Base-by-base conservation (phyloP, 2,888 invertebrate species). In the Drosophila pseudotakahashii region DNA sequence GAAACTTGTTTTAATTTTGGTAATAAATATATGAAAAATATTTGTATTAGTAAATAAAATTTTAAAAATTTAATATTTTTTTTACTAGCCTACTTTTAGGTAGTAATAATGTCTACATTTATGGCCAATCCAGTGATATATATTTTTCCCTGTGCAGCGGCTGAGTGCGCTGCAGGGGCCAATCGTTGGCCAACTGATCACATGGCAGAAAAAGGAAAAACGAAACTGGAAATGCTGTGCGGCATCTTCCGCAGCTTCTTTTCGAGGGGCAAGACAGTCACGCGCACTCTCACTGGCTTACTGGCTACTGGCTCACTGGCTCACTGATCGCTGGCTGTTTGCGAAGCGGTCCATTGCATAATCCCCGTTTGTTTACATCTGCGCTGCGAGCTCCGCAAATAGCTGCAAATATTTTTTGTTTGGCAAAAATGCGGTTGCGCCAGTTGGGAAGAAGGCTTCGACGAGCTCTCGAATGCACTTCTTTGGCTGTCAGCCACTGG, bases 171-270 rank as follows among this genome's bases (percentile, higher is more conserved):
- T 51, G 47, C 48, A 45, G 50, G 50, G 32, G 47, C 51, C 71
- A 69, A 69, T 62, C 19, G 64, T 78, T 79, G 68, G 77, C 79
- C 70, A 77, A 77, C 64, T 11, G 34, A 32, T 51, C 37, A 39
- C 16, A 34, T 23, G 14, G 14, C n/a, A 32, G 37, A 23, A 41
- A 13, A 54, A 54, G 41, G 16, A 36, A 36, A 55, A 51, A 36
- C 16, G 47, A 80, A 80, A 80, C 79, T 77, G 81, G 79, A 72
- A 77, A 80, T 69, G 61, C 53, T 63, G 41, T 61, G 78, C 69
- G 77, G 77, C 75, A 77, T 80, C 79, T 77, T 81, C 79, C 53
- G 79, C 64, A 68, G 75, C 78, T 70, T 76, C 73, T 72, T 71
- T 63, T 64, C 64, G 42, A 50, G 37, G 58, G 52, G 70, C 36